Evolutionary conservation across 2,113 vertebrate genomes (phyloP), one percentile per base, ranked within the genome.

Genomic region (Regulus satrapa): DNA sequence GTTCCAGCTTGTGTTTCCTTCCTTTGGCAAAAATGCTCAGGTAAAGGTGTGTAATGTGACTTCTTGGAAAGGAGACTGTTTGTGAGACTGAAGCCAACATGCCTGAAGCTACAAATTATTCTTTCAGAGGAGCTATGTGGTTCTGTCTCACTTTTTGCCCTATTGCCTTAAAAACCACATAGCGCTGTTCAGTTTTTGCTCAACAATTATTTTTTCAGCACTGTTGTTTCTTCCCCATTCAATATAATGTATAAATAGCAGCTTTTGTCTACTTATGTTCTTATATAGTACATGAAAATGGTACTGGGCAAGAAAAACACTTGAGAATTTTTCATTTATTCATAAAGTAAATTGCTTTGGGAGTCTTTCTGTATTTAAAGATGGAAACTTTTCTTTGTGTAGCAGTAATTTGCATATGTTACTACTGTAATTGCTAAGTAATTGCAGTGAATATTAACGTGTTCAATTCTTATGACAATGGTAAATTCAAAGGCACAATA

Each of bases 1-100:
- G 85, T 88, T 94, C 38, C 63, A 92, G 52, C 75, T 90, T 93
- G 78, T 80, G 46, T 55, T 80, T 94, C 68, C 68, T 84, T 94
- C 75, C 83, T 91, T 91, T 81, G 80, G 73, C 78, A 90, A 40
- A 88, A 40, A 8, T 49, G 15, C 21, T 76, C 9, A 40, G 45
- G 66, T 92, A 59, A 86, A 94, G 68, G 61, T 92, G 48, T 80
- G 36, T 52, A 84, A 78, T 52, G 12, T 81, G 79, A 67, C 67
- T 92, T 94, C 78, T 76, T 88, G 79, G 78, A 86, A 95, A 81
- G 36, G 61, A 68, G 19, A 71, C n/a, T 58, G 19, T 74, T 77
- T 80, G 46, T 38, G 63, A 80, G 67, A 64, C 46, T 79, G 78
- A 89, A 88, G 56, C 84, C 79, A 94, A 61, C 14, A 11, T 24